These are phyloP conservation scores for Ecdyonurus torrentis DNA, from an alignment of 2,888 invertebrate genomes.

Conservation along the genomic window DNA sequence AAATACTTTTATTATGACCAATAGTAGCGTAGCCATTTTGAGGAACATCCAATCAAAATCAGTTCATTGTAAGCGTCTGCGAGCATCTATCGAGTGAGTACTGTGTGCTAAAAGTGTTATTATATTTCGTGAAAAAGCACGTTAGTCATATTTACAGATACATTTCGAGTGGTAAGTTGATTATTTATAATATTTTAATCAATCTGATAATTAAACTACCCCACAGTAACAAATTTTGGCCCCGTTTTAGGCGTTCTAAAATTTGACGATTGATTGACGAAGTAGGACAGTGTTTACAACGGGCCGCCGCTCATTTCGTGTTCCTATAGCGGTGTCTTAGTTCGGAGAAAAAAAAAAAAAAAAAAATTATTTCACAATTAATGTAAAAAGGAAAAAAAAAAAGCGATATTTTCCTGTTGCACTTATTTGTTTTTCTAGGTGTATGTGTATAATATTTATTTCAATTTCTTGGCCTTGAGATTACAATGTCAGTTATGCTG, in stretches of 20 bases:
- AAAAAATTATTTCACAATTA: neutral
- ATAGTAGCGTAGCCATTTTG: neutral
- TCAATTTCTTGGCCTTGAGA: neutral
- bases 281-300: neutral
- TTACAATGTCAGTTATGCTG: neutral
- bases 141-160: neutral
- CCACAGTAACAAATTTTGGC: too few relatives aligned
- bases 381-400: too few relatives aligned
- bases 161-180: too few relatives aligned
- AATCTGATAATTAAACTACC: too few relatives aligned
- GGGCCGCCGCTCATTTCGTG: neutral
- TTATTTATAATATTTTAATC: neutral
- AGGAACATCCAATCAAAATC: neutral
- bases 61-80: neutral
- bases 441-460: neutral
- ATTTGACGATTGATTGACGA: neutral
- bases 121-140: neutral
- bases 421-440: too few relatives aligned
- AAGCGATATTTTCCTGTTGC: too few relatives aligned
- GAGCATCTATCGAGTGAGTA: neutral
- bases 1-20: conserved; percentile 10
- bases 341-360: too few relatives aligned
- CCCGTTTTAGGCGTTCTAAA: too few relatives aligned
- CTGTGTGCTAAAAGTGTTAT: neutral
- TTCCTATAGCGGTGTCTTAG: neutral